Base-by-base conservation (phyloP, 2,888 invertebrate species). In the Troilus luridus region DNA sequence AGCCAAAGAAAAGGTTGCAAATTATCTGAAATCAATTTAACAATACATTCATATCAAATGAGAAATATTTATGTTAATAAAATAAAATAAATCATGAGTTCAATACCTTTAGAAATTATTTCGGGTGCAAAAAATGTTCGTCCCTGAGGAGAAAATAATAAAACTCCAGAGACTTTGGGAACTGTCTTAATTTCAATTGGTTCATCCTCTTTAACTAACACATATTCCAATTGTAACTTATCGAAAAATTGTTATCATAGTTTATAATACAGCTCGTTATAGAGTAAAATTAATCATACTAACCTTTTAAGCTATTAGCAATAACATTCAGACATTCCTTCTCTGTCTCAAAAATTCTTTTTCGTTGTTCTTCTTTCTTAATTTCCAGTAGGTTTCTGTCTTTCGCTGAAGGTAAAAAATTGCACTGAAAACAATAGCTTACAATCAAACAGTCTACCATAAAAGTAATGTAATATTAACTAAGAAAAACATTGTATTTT, bases 221-320 rank as follows among this genome's bases (percentile, higher is more conserved):
- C 12, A 85, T n/a, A 85, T 56, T 41, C 21, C 56, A 56, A 21
- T 10, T 41, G 17, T 24, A 41, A 17, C 1, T n/a, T 9, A n/a
- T 54, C 7, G 8, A 41, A 12, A 81, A 0, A 81, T 21, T 11
- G 8, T 24, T 3, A 21, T 41, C 17, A 77, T 77, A 77, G 14
- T n/a, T n/a, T n/a, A n/a, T n/a, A 77, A 81, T 81, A 54, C 2
- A 54, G 27, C 1, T 54, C 24, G 11, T 0, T 81, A 14, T 19
- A 56, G 10, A 19, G 3, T 12, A 54, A 19, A 41, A 9, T 41
- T 54, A 3, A 85, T 56, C 3, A 5, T 21, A 21, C 21, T n/a
- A 12, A 85, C 85, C 85, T 56, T 85, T 85, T n/a, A 85, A 85
- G 56, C 85, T 85, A 85, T 85, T 85, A 56, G 56, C 85, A n/a